Evolutionary conservation across 2,888 invertebrate species (phyloP), one percentile per base, ranked within the genome.

Genomic region (Drosophila vallismaia): DNA sequence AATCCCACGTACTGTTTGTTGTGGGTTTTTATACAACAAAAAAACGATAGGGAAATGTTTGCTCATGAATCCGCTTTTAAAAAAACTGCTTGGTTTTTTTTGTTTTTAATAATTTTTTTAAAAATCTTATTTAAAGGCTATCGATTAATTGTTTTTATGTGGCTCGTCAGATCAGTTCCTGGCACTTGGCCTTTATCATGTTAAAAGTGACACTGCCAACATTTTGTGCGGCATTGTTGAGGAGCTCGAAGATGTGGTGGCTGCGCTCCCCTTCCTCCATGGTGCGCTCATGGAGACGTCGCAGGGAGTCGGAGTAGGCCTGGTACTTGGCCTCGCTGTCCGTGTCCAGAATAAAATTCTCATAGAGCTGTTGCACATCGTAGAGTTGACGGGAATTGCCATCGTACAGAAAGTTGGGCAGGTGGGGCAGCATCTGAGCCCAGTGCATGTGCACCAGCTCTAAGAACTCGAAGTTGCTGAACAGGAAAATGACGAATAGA

Each of bases 381-480:
- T 83, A 85, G 4, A 89, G 53, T 6, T 70, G 78, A 0, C 80
- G 72, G 1, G 79, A 57, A 0, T 57, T 73, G 3, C 71, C 73
- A 9, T 85, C 83, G 38, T 78, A 74, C 0, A 76, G 64, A 29
- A 78, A 9, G 6, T 66, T 73, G 36, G 74, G 62, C 14, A 74
- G 51, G 45, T 83, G 72, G 0, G 85, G 76, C 57, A 90, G 9
- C 31, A 88, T 33, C 1, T 66, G 53, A 0, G 56, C 12, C 90
- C 90, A 89, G 5, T 89, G 79, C 10, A 77, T 71, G 46, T 89
- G 89, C 19, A 89, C 71, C 31, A 79, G 81, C 31, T 89, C 90
- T 4, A 89, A 62, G 19, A 89, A 89, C 56, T 89, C 90, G 60
- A 89, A 89, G 53, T 89, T 90, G 52, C 90, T 90, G 7, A 89